Base-by-base conservation (phyloP, 2,888 invertebrate genomes). In the Epistrophe grossulariae region DNA sequence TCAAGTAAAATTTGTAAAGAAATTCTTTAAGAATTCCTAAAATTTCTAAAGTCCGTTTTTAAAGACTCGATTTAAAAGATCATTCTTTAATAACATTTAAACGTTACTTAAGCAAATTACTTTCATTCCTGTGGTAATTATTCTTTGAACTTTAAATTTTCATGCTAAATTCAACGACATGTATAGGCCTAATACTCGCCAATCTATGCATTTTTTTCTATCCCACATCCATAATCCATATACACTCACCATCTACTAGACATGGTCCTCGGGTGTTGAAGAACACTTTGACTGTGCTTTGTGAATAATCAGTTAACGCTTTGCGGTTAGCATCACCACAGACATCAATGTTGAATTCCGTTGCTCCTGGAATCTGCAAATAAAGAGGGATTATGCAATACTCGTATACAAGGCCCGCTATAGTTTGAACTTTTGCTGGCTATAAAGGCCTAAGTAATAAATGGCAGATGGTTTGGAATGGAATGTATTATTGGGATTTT, bases 251-350 rank as follows among this genome's bases (percentile, higher is more conserved):
- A 88, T 91, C 91, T 31, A 89, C 88, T 88, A 91, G 91, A 77
- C 93, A 93, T 35, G 90, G 89, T 50, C 90, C 90, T 38, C 90
- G 88, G 62, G 91, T 90, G 64, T 89, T 90, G 77, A 92, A 92
- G 90, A 91, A 92, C 72, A 93, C 81, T 89, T 92, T 92, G 40
- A 93, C 92, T 88, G 91, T 89, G 79, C 91, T 90, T 88, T 92
- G 92, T 17, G 92, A 90, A 71, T 92, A 93, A 88, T 93, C 92
- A 38, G 92, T 91, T 50, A 91, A 88, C 15, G 91, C 91, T 88
- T 90, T 91, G 72, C 90, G 91, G 84, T 90, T 89, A 66, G 74
- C 82, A 60, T 82, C 24, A 55, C 91, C 91, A 73, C 93, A 93
- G 35, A 92, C 89, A 80, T 92, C 90, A 50, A 93, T 82, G 74